Base-by-base conservation (phyloP, 1,140 invertebrate species). In the Euwallacea similis region DNA sequence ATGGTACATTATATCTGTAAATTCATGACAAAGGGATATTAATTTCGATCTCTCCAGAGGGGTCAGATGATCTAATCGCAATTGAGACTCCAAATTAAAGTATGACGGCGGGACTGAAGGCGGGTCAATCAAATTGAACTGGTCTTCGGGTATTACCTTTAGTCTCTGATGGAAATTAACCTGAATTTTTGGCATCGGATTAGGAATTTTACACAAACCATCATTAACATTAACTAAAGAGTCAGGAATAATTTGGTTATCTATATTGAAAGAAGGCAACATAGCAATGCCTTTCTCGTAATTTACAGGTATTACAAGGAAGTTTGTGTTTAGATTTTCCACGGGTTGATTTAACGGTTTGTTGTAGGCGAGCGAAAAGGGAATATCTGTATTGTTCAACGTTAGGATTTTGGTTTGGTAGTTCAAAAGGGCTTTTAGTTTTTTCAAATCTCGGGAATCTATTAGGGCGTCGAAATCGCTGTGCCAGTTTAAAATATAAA, bases 111-210 rank as follows among this genome's bases (percentile, higher is more conserved):
- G 2, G 4, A 15, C n/a, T 50, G n/a, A 47, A 0, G 15, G 16
- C 0, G 63, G 33, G 41, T 50, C 3, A 53, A 65, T 21, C 9
- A 65, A 7, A 16, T 65, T 7, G 7, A 65, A 65, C 50, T 65
- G 13, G 0, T 65, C 44, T 16, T 65, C 7, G 6, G 50, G 63
- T 7, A 65, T 65, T 7, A 50, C 63, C 15, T 65, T 65, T 6
- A 65, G 8, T 33, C 63, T 50, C 50, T 65, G 46, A 50, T 65
- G 16, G 10, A 65, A 65, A 65, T 65, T 66, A 9, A 66, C n/a
- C 0, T 66, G 16, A 0, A 55, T n/a, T 7, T 66, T 16, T 7
- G 64, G 64, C 6, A 7, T 56, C 13, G 47, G 64, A 43, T 55
- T 55, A 43, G 50, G 21, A 66, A 66, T 66, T 66, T 50, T 53